Evolutionary conservation across 1,140 invertebrate species (phyloP).

Genomic region (Heliothis virescens): DNA sequence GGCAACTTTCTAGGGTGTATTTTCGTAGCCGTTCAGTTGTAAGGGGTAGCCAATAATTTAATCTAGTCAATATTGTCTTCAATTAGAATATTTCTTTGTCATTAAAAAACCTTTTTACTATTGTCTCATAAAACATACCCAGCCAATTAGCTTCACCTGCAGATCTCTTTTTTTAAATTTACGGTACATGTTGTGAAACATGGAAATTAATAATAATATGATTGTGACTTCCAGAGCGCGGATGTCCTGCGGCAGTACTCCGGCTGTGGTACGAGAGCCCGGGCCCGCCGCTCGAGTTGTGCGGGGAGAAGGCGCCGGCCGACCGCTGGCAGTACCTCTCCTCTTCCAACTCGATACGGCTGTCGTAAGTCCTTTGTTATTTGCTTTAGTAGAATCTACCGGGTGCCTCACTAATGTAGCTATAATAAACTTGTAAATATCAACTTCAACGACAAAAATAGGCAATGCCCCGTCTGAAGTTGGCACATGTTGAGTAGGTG

Average conservation of each 20-base stretch:
- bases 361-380: constrained; percentile 88
- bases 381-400: not conserved
- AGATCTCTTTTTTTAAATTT: too few relatives aligned
- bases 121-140: too few relatives aligned
- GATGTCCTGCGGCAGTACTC: constrained; percentile 95
- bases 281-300: constrained; percentile 93
- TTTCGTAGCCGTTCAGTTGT: too few relatives aligned
- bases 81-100: too few relatives aligned
- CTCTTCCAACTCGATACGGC: constrained; percentile 92
- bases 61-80: too few relatives aligned
- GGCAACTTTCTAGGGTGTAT: not conserved
- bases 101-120: too few relatives aligned
- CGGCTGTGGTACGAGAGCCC: constrained; percentile 93
- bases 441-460: too few relatives aligned
- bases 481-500: too few relatives aligned
- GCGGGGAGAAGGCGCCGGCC: constrained; percentile 92
- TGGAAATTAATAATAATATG: not conserved
- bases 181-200: not conserved
- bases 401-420: not conserved
- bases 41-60: too few relatives aligned
- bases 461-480: too few relatives aligned
- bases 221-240: constrained; percentile 88
- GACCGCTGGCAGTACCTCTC: constrained; percentile 94
- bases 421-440: not conserved
- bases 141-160: too few relatives aligned